Percentiles rank a stretch among this genome's conserved stretches.
These are phyloP conservation scores for Megalops atlanticus DNA, from an alignment of 2,113 vertebrate genomes.

Conservation along the genomic window DNA sequence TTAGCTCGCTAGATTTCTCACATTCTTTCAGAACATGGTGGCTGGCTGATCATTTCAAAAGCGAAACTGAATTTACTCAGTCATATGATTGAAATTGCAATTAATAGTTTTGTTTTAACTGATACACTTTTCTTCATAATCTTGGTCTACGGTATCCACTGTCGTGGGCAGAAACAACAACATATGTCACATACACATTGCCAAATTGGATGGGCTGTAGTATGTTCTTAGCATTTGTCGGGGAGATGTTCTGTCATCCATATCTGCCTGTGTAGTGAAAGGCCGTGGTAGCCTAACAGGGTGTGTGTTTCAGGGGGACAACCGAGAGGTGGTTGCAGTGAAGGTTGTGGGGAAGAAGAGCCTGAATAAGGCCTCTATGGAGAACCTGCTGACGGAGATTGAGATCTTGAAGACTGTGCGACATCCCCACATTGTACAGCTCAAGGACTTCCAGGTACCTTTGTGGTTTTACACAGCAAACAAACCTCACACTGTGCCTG, in stretches of 20 bases:
- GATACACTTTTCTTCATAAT: neutral
- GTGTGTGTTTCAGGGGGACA: conserved; percentile 74
- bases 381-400: conserved; percentile 94
- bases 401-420: conserved; percentile 90
- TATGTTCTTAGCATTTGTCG: neutral
- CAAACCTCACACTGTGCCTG: neutral
- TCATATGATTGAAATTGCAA: too few relatives aligned
- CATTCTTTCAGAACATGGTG: neutral
- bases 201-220: neutral
- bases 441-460: conserved; percentile 89
- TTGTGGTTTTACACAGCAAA: neutral
- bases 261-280: neutral
- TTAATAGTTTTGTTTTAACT: too few relatives aligned
- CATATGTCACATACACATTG: neutral
- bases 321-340: conserved; percentile 89
- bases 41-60: too few relatives aligned
- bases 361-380: conserved; percentile 86
- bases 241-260: neutral
- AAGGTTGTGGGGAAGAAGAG: conserved; percentile 93
- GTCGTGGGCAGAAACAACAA: neutral
- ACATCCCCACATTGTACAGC: conserved; percentile 91
- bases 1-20: neutral
- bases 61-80: neutral
- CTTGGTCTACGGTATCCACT: neutral
- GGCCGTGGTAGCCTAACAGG: neutral